These are phyloP conservation scores for Uria aalge DNA, from an alignment of 2,113 vertebrate genomes.

Conservation along the genomic window DNA sequence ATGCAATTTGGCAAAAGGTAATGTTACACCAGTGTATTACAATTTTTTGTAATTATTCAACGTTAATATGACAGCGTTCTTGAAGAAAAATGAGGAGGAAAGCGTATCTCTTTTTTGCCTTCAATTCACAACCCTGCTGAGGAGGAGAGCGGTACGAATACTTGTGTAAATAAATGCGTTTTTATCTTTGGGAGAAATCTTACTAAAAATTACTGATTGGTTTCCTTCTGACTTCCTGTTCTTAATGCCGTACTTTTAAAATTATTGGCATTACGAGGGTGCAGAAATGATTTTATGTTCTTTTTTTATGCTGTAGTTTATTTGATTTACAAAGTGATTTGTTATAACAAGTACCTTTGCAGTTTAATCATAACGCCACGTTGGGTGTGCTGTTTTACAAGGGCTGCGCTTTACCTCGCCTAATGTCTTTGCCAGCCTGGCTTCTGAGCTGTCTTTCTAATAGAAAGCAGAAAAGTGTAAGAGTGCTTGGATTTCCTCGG, in stretches of 20 bases:
- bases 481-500: conserved; percentile 25
- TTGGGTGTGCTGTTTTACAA: conserved; percentile 52
- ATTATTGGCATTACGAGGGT: conserved; percentile 71
- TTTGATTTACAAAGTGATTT: conserved; percentile 76
- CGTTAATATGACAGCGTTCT: conserved; percentile 76
- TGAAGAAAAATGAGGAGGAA: conserved; percentile 74
- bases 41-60: conserved; percentile 77
- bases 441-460: neutral
- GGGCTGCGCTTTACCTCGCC: conserved; percentile 20
- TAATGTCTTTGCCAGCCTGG: conserved; percentile 58
- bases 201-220: conserved; percentile 57
- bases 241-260: conserved; percentile 63
- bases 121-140: conserved; percentile 60
- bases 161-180: conserved; percentile 70
- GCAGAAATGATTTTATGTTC: conserved; percentile 59
- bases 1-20: conserved; percentile 81
- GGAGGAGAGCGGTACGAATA: conserved; percentile 59
- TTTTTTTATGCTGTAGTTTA: conserved; percentile 67
- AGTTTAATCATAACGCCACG: conserved; percentile 69
- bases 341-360: conserved; percentile 73
- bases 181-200: conserved; percentile 69
- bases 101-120: conserved; percentile 58
- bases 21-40: conserved; percentile 77
- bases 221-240: conserved; percentile 44
- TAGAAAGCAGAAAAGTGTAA: conserved; percentile 5